These are phyloP conservation scores for Ferrisia virgata DNA, from an alignment of 2,888 invertebrate species.

Conservation along the genomic window DNA sequence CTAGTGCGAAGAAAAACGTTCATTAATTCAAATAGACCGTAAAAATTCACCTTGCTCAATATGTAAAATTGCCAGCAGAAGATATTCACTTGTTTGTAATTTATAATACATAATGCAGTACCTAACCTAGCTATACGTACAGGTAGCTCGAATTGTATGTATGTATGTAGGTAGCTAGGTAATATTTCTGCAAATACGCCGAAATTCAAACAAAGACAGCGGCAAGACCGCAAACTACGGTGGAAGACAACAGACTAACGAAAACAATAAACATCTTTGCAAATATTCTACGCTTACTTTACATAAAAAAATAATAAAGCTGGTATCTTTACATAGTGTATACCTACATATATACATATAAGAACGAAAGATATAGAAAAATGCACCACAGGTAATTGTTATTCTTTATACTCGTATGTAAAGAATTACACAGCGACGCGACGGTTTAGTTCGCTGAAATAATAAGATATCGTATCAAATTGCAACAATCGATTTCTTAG, in stretches of 20 bases:
- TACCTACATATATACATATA: background rate
- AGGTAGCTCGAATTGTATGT: too few relatives aligned
- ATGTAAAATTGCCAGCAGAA: too few relatives aligned
- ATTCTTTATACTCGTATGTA: too few relatives aligned
- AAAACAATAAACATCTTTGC: background rate
- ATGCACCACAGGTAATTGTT: conserved; percentile 13
- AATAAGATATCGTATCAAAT: too few relatives aligned
- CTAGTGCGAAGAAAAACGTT: background rate
- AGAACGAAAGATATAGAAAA: background rate
- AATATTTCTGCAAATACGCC: background rate
- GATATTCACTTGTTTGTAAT: too few relatives aligned
- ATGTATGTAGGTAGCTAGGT: background rate
- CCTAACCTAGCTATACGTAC: too few relatives aligned
- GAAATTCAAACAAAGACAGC: background rate
- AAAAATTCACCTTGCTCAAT: background rate
- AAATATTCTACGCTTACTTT: background rate
- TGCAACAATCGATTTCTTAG: background rate
- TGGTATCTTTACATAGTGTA: background rate
- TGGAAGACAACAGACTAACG: background rate
- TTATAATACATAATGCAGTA: too few relatives aligned
- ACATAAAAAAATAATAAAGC: conserved; percentile 20
- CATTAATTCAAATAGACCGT: background rate
- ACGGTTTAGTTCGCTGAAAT: background rate
- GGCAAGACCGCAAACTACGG: background rate
- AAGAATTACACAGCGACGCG: background rate